Evolutionary conservation across 2,113 vertebrate species (phyloP), one percentile per base, ranked within the genome.

Genomic region (Eulemur rufifrons): DNA sequence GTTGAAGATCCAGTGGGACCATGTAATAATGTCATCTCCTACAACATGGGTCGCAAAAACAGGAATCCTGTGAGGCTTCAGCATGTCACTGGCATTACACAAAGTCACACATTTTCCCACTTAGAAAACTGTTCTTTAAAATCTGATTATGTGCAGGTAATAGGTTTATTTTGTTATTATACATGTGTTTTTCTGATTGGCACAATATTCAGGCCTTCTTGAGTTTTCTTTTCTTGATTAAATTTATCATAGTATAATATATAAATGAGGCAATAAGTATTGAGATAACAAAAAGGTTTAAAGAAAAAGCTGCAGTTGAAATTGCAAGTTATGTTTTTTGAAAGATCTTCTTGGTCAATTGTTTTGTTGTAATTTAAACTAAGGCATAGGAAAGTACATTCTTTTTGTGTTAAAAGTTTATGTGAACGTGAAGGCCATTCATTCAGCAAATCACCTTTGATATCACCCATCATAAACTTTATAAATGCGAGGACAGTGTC

Each of bases 41-140:
- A 56, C 1, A 27, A 23, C 23, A 74, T 4, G 8, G 50, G 42
- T 3, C 77, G 45, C 10, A 25, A 52, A 88, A 80, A 42, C 32
- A 54, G 66, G 21, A 87, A 80, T 8, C 0, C 32, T 14, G 34
- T 5, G 50, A 88, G 50, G 32, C n/a, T 66, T 66, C 71, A 56
- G 3, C 78, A 47, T 27, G 56, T 61, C 42, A 78, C 13, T 83
- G 61, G 32, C 34, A 89, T 84, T 59, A 77, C 15, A 59, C 56
- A 37, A 84, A 92, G 61, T 50, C 12, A 85, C n/a, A 64, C 3
- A 15, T 81, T 90, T 52, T 74, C 54, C 27, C 21, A 32, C 52
- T 78, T 52, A 88, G 76, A 76, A 96, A 95, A 85, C 11, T 92
- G 12, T 17, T 76, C 66, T 74, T 68, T 69, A 80, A 74, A 93